Conservation (phyloP, 2,113 vertebrate species). For the Furnarius figulus region DNA sequence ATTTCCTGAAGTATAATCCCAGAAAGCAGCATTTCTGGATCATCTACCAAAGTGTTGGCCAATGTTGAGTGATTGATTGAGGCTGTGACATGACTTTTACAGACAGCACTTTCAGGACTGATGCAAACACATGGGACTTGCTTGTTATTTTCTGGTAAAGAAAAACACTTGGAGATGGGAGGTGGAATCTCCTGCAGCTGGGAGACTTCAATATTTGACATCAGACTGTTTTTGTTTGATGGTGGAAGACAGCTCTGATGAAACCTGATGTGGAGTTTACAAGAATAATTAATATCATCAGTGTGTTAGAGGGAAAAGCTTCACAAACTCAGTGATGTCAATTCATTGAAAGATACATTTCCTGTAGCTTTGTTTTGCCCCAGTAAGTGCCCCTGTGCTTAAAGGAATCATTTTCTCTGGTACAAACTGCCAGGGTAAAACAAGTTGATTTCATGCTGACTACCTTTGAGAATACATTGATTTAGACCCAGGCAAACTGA, state of each 20-base stretch:
- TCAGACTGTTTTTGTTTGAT: constrained; percentile 15
- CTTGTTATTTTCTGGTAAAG: constrained; percentile 27
- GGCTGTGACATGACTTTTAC: constrained; percentile 56
- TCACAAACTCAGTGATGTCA: neutral
- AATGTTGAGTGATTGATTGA: constrained; percentile 53
- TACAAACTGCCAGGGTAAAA: neutral
- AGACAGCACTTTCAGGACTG: constrained; percentile 13
- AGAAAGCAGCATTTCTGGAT: constrained; percentile 55
- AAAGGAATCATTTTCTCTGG: neutral
- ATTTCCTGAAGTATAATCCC: constrained; percentile 35
- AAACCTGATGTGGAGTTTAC: neutral
- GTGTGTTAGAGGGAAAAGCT: neutral
- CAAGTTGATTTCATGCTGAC: neutral
- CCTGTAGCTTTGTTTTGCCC: neutral
- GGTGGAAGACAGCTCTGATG: constrained; percentile 25
- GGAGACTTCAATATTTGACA: neutral
- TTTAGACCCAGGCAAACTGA: neutral
- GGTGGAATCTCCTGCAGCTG: constrained; percentile 31
- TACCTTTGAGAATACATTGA: neutral
- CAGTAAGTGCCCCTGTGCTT: neutral
- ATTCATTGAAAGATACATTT: neutral
- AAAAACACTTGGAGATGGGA: constrained; percentile 16
- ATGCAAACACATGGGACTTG: neutral
- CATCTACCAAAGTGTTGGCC: constrained; percentile 10
- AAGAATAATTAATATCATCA: constrained; percentile 8